These are phyloP conservation scores for Drosophila peninsularis DNA, from an alignment of 2,888 invertebrate species.

Conservation along the genomic window DNA sequence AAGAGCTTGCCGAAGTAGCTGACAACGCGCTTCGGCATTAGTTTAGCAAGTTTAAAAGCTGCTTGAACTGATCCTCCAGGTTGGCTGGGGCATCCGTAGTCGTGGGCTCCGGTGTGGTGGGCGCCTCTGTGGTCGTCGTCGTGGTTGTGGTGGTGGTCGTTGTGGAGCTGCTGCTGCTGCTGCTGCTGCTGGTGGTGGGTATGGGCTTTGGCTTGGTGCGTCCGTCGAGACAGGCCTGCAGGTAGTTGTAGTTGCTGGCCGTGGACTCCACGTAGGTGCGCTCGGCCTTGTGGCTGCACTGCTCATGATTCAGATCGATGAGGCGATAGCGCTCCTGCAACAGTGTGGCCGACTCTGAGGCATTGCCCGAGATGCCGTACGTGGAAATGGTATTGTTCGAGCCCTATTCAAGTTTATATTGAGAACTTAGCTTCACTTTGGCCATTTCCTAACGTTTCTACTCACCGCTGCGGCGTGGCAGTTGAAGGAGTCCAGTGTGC, in stretches of 20 bases:
- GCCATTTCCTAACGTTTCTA: slow-evolving; percentile 2
- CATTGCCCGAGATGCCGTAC: slow-evolving; percentile 80
- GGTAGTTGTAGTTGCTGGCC: slow-evolving; percentile 72
- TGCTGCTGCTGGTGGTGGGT: slow-evolving; percentile 29
- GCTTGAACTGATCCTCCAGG: slow-evolving; percentile 70
- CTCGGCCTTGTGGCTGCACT: slow-evolving; percentile 70
- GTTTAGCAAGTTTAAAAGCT: slow-evolving; percentile 76
- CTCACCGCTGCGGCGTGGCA: slow-evolving; percentile 78
- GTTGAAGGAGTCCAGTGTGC: slow-evolving; percentile 67
- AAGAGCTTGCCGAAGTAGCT: slow-evolving; percentile 13
- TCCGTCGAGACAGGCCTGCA: slow-evolving; percentile 78
- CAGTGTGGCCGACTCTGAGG: slow-evolving; percentile 68
- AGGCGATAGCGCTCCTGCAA: slow-evolving; percentile 76
- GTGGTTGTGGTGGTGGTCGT: slow-evolving; percentile 59
- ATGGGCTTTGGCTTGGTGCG: slow-evolving; percentile 53
- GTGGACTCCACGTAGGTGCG: slow-evolving; percentile 71
- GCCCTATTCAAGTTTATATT: slow-evolving; percentile 54
- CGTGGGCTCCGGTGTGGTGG: slow-evolving; percentile 39
- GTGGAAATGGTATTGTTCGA: slow-evolving; percentile 75
- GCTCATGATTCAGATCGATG: slow-evolving; percentile 71
- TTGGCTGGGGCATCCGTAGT: slow-evolving; percentile 48
- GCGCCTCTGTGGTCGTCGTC: slow-evolving; percentile 61
- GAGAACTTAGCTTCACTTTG: neutral
- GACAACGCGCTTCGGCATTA: slow-evolving; percentile 49
- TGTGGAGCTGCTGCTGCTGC: slow-evolving; percentile 23